phyloP scores from a whole-genome alignment of 2,113 vertebrate genomes.

The Echinops telfairi region DNA sequence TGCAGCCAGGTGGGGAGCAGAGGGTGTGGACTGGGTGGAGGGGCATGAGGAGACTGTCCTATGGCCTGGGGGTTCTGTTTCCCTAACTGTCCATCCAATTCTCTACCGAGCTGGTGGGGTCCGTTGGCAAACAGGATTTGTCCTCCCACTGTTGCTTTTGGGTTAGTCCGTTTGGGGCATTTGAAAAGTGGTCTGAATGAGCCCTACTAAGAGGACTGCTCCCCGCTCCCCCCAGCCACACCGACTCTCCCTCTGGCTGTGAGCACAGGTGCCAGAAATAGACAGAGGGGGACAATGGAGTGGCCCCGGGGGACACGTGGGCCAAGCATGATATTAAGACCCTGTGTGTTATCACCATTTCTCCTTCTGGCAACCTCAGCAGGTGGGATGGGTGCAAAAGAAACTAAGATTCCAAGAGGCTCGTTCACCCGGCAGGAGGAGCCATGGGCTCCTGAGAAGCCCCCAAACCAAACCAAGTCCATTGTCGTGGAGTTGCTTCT shows the following conservation, averaged over 20 bases:
- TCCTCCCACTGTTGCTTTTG: rapidly evolving
- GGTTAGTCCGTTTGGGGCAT: background rate
- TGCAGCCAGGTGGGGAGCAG: background rate
- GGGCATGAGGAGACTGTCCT: background rate
- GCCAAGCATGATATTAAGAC: background rate
- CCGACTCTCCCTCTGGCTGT: background rate
- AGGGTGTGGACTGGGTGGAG: background rate
- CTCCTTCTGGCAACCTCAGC: background rate
- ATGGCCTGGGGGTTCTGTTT: rapidly evolving
- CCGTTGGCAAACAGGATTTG: background rate
- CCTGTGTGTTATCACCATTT: background rate
- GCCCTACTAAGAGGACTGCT: background rate
- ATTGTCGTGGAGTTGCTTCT: background rate
- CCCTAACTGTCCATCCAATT: rapidly evolving
- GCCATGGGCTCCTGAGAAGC: background rate
- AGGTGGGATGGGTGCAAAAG: background rate
- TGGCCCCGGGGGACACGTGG: background rate
- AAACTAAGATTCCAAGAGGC: background rate
- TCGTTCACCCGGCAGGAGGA: background rate
- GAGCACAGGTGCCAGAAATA: background rate
- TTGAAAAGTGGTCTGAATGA: background rate
- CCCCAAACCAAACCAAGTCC: background rate
- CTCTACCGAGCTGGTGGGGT: background rate
- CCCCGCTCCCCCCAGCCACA: too few species aligned
- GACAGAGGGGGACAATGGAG: too few species aligned